phyloP scores from a whole-genome alignment of 1,140 invertebrate species.

The Ephestia elutella region DNA sequence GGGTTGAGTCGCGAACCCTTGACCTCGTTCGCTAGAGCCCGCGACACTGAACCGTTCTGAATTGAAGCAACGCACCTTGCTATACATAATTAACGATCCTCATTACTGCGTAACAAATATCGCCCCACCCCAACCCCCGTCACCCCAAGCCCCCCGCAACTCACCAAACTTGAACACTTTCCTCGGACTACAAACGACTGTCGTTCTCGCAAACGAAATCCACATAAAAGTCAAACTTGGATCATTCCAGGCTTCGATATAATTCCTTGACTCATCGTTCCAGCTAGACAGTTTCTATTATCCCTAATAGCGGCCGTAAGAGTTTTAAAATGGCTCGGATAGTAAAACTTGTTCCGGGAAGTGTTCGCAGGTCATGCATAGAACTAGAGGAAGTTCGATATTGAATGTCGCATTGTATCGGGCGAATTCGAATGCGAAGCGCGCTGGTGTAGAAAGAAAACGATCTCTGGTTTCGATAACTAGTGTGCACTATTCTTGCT shows the following conservation, averaged over 20 bases:
- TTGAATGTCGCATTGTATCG: conserved; percentile 64
- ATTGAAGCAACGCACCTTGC: conserved; percentile 65
- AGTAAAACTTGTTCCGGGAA: conserved; percentile 62
- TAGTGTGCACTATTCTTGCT: neutral
- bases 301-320: conserved; percentile 66
- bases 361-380: conserved; percentile 53
- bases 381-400: conserved; percentile 54
- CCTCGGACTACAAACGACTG: conserved; percentile 17
- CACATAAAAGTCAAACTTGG: conserved; percentile 56
- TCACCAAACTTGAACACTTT: conserved; percentile 8
- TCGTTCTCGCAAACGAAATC: conserved; percentile 22
- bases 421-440: conserved; percentile 56
- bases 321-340: conserved; percentile 69
- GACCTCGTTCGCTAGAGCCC: conserved; percentile 65
- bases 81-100: conserved; percentile 73
- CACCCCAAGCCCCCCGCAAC: neutral
- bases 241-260: conserved; percentile 56
- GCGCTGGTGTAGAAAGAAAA: conserved; percentile 16
- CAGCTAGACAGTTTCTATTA: conserved; percentile 68
- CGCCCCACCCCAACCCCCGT: conserved; percentile 8
- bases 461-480: neutral
- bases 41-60: conserved; percentile 56
- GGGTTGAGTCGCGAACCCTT: conserved; percentile 68
- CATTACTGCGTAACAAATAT: conserved; percentile 61
- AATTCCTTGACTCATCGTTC: conserved; percentile 57